Percentiles rank a stretch among this genome's conserved stretches.
Evolutionary conservation across 2,888 invertebrate genomes (phyloP).

Genomic region (Camponotus fellah): DNA sequence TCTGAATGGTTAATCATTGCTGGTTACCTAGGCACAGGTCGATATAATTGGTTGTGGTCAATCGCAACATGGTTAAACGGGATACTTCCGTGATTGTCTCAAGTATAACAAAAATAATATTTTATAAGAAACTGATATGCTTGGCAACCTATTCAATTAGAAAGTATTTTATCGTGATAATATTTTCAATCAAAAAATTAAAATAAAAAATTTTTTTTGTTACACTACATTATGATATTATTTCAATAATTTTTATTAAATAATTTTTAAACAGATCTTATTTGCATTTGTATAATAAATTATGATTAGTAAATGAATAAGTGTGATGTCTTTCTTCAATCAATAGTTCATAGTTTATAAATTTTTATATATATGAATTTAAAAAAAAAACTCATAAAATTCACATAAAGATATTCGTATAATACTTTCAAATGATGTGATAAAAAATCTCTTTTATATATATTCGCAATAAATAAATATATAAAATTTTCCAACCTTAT

Average conservation of each 20-base stretch:
- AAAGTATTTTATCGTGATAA: background rate
- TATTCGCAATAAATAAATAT: background rate
- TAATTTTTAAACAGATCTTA: background rate
- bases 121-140: background rate
- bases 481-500: conserved; percentile 6
- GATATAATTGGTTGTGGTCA: too few species aligned
- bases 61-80: too few species aligned
- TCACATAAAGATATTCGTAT: background rate
- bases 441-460: background rate
- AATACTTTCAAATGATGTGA: background rate
- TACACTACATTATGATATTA: background rate
- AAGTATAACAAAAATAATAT: background rate
- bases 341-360: background rate
- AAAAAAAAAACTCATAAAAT: background rate
- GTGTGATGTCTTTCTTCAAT: background rate
- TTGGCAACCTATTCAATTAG: background rate
- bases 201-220: background rate
- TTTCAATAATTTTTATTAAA: background rate
- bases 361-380: background rate
- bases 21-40: too few species aligned
- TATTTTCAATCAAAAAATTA: background rate
- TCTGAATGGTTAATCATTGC: too few species aligned
- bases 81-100: too few species aligned
- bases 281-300: background rate
- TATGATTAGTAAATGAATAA: conserved; percentile 6